Evolutionary conservation across 2,113 vertebrate genomes (phyloP).

Genomic region (Eulacestoma nigropectus): DNA sequence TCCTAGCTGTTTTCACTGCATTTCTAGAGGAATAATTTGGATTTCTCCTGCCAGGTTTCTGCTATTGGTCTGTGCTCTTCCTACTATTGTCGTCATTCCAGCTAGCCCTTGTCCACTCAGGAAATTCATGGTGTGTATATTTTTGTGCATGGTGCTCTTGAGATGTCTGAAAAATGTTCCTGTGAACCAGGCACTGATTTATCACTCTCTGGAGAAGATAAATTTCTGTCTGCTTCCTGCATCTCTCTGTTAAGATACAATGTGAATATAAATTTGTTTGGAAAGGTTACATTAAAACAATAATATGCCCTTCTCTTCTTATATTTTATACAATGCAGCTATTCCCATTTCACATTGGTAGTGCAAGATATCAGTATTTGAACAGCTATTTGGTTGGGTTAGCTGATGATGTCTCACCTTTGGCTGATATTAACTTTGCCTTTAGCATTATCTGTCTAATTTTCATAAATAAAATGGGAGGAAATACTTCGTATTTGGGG

Average conservation of each 20-base stretch:
- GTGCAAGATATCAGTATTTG: not conserved
- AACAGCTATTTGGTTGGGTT: not conserved
- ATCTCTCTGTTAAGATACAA: not conserved
- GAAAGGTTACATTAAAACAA: not conserved
- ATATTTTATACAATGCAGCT: not conserved
- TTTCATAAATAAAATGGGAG: not conserved
- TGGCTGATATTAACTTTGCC: not conserved
- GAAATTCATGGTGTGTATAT: constrained; percentile 51
- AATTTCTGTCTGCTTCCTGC: constrained; percentile 43
- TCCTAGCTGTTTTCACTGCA: not conserved
- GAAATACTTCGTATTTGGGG: not conserved
- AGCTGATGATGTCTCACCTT: not conserved
- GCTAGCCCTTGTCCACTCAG: constrained; percentile 50
- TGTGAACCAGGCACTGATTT: constrained; percentile 38
- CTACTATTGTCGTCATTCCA: constrained; percentile 6
- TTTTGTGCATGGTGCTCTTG: constrained; percentile 43
- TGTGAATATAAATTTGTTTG: constrained; percentile 46
- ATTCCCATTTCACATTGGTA: not conserved
- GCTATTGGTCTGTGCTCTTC: not conserved
- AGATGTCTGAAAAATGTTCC: constrained; percentile 65
- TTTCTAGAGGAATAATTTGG: not conserved
- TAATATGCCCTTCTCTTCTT: not conserved
- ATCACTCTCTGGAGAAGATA: constrained; percentile 58
- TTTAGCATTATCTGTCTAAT: not conserved
- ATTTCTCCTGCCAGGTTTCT: constrained; percentile 17